These are phyloP conservation scores for Lagopus muta DNA, from an alignment of 2,113 vertebrate species.

Conservation along the genomic window DNA sequence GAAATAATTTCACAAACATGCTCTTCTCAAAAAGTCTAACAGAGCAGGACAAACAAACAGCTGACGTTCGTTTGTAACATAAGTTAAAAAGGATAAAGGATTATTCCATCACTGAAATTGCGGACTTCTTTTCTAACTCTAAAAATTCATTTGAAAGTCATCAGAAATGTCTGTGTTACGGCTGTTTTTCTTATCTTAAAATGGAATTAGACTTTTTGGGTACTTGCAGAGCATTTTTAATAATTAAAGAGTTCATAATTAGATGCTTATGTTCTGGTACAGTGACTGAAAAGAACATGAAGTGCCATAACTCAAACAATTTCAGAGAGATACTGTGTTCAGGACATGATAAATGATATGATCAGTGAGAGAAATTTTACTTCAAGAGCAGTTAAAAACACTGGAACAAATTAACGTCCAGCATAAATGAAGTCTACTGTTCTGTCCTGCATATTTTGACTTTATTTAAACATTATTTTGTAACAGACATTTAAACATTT, in stretches of 20 bases:
- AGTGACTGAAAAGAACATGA: slow-evolving; percentile 52
- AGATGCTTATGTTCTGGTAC: slow-evolving; percentile 51
- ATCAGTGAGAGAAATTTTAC: not conserved
- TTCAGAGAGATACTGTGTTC: not conserved
- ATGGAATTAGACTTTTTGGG: slow-evolving; percentile 36
- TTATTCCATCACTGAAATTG: slow-evolving; percentile 25
- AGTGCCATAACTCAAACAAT: not conserved
- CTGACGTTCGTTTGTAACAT: slow-evolving; percentile 3
- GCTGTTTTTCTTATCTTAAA: slow-evolving; percentile 61
- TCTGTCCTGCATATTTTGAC: not conserved
- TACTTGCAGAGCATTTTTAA: slow-evolving; percentile 42
- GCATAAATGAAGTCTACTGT: not conserved
- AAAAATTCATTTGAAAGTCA: slow-evolving; percentile 30
- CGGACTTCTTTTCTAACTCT: not conserved
- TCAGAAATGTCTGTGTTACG: not conserved
- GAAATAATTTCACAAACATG: slow-evolving; percentile 17
- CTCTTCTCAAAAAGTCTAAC: not conserved
- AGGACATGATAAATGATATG: not conserved
- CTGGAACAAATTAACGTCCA: not conserved
- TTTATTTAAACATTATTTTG: not conserved
- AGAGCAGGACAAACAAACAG: slow-evolving; percentile 41
- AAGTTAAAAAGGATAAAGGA: slow-evolving; percentile 38
- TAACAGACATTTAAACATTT: not conserved
- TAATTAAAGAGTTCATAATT: slow-evolving; percentile 51
- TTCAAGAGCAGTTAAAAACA: slow-evolving; percentile 16